Conservation (phyloP, 2,113 vertebrate genomes). For the Genyomyrus donnyi region DNA sequence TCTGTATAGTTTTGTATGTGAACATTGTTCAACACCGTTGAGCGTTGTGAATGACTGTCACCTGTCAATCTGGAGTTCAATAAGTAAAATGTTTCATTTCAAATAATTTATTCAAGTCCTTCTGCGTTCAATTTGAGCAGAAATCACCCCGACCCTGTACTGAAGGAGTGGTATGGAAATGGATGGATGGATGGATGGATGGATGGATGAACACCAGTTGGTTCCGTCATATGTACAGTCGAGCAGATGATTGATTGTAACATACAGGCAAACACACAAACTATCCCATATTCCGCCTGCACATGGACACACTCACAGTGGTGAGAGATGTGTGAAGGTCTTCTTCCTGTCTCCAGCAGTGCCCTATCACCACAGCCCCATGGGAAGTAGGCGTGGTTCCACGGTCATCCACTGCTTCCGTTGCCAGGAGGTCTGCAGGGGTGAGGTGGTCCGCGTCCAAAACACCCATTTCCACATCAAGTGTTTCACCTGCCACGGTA, state of each 20-base stretch:
- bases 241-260: neutral
- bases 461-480: constrained; percentile 81
- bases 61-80: neutral
- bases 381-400: constrained; percentile 43
- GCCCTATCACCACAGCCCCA: constrained; percentile 70
- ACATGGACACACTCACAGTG: neutral
- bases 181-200: neutral
- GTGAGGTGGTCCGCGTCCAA: constrained; percentile 79
- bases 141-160: neutral
- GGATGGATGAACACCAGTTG: neutral
- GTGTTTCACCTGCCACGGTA: constrained; percentile 88
- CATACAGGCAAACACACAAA: neutral
- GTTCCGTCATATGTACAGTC: neutral
- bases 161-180: neutral
- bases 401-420: constrained; percentile 72
- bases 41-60: neutral
- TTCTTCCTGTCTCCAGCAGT: constrained; percentile 53
- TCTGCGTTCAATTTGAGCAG: neutral
- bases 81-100: neutral
- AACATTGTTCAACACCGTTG: neutral
- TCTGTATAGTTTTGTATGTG: neutral
- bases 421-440: constrained; percentile 74
- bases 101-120: neutral
- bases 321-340: neutral
- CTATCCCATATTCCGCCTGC: neutral